Percentiles rank a stretch among this genome's conserved stretches.
Evolutionary conservation across 2,888 invertebrate species (phyloP).

Genomic region (Chymomyza amoena): DNA sequence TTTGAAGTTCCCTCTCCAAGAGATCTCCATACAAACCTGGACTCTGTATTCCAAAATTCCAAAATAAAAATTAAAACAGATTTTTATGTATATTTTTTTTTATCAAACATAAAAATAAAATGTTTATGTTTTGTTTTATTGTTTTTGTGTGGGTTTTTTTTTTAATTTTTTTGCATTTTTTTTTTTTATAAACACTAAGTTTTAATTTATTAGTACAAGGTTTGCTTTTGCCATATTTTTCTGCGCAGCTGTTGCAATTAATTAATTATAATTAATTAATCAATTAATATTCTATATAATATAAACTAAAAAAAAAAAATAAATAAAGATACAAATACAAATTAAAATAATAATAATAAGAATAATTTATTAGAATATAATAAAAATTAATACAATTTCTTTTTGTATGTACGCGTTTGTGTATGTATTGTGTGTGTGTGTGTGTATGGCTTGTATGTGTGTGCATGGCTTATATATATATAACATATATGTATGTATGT

Average conservation of each 20-base stretch:
- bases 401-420: slow-evolving; percentile 34
- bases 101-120: slow-evolving; percentile 14
- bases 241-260: slow-evolving; percentile 28
- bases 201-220: slow-evolving; percentile 60
- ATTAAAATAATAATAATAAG: slow-evolving; percentile 60
- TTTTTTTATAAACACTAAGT: slow-evolving; percentile 48
- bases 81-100: background rate
- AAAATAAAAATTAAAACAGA: slow-evolving; percentile 5
- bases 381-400: slow-evolving; percentile 69
- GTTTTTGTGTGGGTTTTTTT: slow-evolving; percentile 9
- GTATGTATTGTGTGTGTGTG: slow-evolving; percentile 36
- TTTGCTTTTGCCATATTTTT: slow-evolving; percentile 30
- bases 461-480: background rate
- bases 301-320: slow-evolving; percentile 53
- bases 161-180: slow-evolving; percentile 26
- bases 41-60: background rate
- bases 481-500: background rate
- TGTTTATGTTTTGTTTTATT: slow-evolving; percentile 32
- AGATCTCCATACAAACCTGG: no score
- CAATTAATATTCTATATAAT: slow-evolving; percentile 40
- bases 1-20: no score
- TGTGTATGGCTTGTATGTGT: slow-evolving; percentile 30
- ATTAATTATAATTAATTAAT: slow-evolving; percentile 48
- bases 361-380: slow-evolving; percentile 71
- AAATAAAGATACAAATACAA: slow-evolving; percentile 7